A percentile compares a stretch with the other conserved stretches of the same genome.
Conservation (phyloP, 2,797 vertebrate species). For the Spinibarbus caldwelli region DNA sequence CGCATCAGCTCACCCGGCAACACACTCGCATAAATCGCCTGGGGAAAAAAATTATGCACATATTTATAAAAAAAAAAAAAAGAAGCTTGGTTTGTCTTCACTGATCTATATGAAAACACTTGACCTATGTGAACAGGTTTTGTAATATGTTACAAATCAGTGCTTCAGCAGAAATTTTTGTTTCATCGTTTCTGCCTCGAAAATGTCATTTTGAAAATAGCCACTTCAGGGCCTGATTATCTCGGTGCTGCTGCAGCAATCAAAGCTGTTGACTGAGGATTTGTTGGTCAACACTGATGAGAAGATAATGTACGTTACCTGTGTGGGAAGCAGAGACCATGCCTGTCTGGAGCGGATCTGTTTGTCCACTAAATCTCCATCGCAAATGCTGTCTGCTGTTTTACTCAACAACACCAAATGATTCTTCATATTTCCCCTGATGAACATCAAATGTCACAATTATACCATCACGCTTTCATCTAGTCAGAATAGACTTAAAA, state of each 20-base stretch:
- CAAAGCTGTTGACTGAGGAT: background rate
- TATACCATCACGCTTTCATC: background rate
- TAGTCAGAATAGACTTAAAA: background rate
- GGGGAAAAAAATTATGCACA: constrained; percentile 38
- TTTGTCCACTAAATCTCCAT: constrained; percentile 93
- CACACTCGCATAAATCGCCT: constrained; percentile 97
- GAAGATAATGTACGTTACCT: constrained; percentile 77
- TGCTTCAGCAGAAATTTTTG: background rate
- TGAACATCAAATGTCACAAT: background rate
- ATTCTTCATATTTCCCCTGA: constrained; percentile 87
- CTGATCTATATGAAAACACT: background rate
- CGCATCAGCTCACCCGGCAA: constrained; percentile 96
- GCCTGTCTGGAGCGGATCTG: constrained; percentile 89
- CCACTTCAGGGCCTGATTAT: background rate
- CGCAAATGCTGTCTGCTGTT: constrained; percentile 93
- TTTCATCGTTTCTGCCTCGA: background rate
- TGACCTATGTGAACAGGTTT: background rate
- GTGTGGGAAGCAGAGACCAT: constrained; percentile 95
- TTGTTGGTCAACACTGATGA: background rate
- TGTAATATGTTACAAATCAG: constrained; percentile 9
- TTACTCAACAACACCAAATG: constrained; percentile 94
- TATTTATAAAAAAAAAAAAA: background rate
- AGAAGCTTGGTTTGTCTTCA: background rate
- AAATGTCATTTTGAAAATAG: background rate
- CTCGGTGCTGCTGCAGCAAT: background rate